phyloP scores from a whole-genome alignment of 1,140 invertebrate genomes.

The Mylabris phalerata region DNA sequence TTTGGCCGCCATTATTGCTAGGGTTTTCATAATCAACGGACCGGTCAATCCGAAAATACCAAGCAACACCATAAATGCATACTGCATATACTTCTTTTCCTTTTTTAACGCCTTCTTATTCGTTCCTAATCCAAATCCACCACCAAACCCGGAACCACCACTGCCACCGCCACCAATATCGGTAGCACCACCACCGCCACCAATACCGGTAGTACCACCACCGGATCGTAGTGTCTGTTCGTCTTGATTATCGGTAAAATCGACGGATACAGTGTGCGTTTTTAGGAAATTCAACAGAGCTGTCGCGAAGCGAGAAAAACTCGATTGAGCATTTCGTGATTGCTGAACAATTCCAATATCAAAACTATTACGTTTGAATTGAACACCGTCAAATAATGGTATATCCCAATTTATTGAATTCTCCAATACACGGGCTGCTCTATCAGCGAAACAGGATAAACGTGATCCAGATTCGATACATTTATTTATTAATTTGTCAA shows the following conservation, averaged over 20 bases:
- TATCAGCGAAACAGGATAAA: constrained; percentile 29
- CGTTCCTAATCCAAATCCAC: constrained; percentile 17
- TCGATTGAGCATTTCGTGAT: not conserved
- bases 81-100: constrained; percentile 33
- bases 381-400: constrained; percentile 30
- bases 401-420: constrained; percentile 30
- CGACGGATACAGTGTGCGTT: constrained; percentile 31
- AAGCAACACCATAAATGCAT: constrained; percentile 50
- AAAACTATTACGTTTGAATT: constrained; percentile 25
- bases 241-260: constrained; percentile 22
- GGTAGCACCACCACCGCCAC: constrained; percentile 1
- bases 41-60: constrained; percentile 55
- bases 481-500: constrained; percentile 3
- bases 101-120: constrained; percentile 27
- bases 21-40: constrained; percentile 50
- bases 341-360: not conserved
- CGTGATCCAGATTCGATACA: constrained; percentile 12
- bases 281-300: constrained; percentile 31
- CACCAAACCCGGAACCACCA: constrained; percentile 9
- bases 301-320: constrained; percentile 20
- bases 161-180: constrained; percentile 8
- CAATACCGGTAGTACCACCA: too few relatives aligned
- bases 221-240: constrained; percentile 1
- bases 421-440: constrained; percentile 29
- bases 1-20: constrained; percentile 59